Percentiles rank a stretch among this genome's conserved stretches.
These are phyloP conservation scores for Malurus elegans DNA, from an alignment of 2,113 vertebrate genomes.

Conservation along the genomic window DNA sequence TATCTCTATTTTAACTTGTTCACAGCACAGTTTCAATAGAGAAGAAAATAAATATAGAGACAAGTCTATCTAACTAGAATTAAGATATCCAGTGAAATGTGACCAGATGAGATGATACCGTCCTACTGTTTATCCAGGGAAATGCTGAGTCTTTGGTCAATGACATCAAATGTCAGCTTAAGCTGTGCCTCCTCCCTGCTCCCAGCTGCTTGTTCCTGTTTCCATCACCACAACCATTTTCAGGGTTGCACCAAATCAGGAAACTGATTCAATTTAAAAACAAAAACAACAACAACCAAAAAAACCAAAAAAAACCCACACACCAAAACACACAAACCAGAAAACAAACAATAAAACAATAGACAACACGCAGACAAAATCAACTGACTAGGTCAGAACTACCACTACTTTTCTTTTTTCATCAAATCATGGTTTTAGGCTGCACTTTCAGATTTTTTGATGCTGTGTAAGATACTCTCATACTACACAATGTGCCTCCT, in stretches of 20 bases:
- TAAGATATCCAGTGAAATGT: neutral
- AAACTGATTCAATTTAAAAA: neutral
- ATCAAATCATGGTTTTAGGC: neutral
- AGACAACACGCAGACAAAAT: neutral
- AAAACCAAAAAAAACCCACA: neutral
- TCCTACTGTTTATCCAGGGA: neutral
- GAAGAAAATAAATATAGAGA: neutral
- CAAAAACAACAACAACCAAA: neutral
- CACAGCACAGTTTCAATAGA: neutral
- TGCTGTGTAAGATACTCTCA: neutral
- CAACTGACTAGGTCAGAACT: neutral
- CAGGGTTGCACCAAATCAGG: neutral
- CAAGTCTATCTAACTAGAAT: neutral
- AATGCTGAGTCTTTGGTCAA: neutral
- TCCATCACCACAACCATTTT: neutral
- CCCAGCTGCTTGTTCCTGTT: neutral
- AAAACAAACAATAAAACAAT: neutral
- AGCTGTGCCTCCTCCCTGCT: neutral
- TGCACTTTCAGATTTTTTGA: neutral
- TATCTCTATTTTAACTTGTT: conserved; percentile 17
- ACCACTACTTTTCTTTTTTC: neutral
- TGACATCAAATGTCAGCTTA: neutral
- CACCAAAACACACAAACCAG: neutral
- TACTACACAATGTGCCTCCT: neutral
- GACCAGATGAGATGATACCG: neutral